Base-by-base conservation (phyloP, 2,888 invertebrate genomes). In the Cosmia pyralina region DNA sequence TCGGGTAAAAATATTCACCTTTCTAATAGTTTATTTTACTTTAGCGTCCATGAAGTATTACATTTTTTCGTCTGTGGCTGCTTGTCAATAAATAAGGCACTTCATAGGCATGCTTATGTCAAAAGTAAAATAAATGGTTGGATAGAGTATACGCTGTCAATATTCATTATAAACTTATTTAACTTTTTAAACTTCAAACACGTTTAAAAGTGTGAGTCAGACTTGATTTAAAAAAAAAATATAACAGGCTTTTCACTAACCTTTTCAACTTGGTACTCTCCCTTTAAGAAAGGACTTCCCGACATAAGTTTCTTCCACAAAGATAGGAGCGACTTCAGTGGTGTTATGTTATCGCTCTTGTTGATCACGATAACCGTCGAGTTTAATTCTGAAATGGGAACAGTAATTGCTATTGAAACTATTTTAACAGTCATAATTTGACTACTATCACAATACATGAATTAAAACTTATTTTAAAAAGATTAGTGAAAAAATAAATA, bases 271-370 rank as follows among this genome's bases (percentile, higher is more conserved):
- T 89, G 83, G 67, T 89, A 92, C 41, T 93, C 93, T 53, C 90
- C 91, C 84, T 93, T 95, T 70, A 96, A 83, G 0, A 96, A 91
- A 0, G 94, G 94, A 80, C 90, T 93, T 3, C 96, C 97, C 15
- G 97, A 97, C 94, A 97, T 97, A 38, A 97, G 87, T 91, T 98
- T 98, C 90, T 98, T 98, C 99, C 99, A 99, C 6, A 98, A 91
- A 72, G 97, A 97, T 48, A 99, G 96, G 65, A 98, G 94, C 0
- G 98, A 98, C 77, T 93, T 94, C 4, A 94, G 69, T 0, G 93
- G 91, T 2, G 93, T 97, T 92, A 71, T 97, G 92, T 87, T 97
- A 96, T 88, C 97, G 94, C 72, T 97, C 96, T 97, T 98, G 96
- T 87, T 92, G 84, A 82, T 94, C 85, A 84, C 88, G 81, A 72